phyloP scores from a whole-genome alignment of 2,888 invertebrate species.

The Acrobasis consociella region DNA sequence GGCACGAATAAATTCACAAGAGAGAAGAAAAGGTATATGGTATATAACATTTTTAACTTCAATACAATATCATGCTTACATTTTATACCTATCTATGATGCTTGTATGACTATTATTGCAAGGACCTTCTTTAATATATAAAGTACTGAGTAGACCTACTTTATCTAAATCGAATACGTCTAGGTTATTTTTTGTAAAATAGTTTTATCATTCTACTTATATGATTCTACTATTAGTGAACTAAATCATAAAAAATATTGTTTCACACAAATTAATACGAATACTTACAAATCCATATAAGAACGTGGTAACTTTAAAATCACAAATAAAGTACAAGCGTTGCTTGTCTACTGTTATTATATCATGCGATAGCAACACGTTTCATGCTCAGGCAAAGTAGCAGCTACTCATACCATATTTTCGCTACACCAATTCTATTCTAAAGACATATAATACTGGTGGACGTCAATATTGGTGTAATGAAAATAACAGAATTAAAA shows the following conservation, averaged over 20 bases:
- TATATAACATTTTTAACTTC: no score
- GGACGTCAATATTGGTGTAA: conserved; percentile 5
- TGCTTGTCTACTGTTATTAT: neutral
- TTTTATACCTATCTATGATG: neutral
- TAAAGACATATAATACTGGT: neutral
- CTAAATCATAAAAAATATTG: no score
- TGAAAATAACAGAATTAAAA: conserved; percentile 13
- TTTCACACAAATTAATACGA: no score
- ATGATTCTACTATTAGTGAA: no score
- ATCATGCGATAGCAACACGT: neutral
- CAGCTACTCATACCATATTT: conserved; percentile 8
- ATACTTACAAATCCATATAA: no score
- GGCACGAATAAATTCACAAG: no score
- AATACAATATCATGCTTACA: neutral
- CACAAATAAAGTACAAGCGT: neutral
- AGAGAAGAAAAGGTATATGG: no score
- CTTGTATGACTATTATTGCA: conserved; percentile 7
- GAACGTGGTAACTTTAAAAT: no score
- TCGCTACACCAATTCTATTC: neutral
- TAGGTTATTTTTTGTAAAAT: no score
- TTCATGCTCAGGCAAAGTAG: conserved; percentile 21
- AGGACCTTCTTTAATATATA: neutral
- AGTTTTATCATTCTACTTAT: no score
- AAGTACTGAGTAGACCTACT: no score
- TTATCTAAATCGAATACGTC: no score